Base-by-base conservation (phyloP, 2,797 vertebrate species). In the Arrhamphus sclerolepis region DNA sequence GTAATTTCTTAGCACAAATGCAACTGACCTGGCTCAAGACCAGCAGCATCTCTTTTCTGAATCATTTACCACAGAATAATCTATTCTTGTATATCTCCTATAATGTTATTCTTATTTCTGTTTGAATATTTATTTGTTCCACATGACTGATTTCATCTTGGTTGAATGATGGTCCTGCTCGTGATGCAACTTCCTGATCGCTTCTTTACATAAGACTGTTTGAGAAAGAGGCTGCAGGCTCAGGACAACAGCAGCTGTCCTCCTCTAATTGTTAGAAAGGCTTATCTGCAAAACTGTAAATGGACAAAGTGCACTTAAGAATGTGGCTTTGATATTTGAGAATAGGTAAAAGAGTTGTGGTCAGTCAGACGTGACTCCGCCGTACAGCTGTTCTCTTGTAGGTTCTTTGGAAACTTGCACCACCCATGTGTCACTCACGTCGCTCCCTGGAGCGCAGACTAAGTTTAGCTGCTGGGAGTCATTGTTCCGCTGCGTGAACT, bases 401-500 rank as follows among this genome's bases (percentile, higher is more conserved):
- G 5, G 44, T 55, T 61, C 16, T n/a, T 14, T 38, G 39, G 62
- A 50, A 56, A 29, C 43, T 28, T n/a, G 21, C 21, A 41, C 16
- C 52, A 29, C 46, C 22, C 65, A 52, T 53, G 44, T 68, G 65
- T 48, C 64, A 57, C 62, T 70, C n/a, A 41, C 21, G 61, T 40
- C 8, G 52, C 57, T 84, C 79, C 67, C 70, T 47, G 46, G 46
- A 73, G 72, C 46, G 40, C 13, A 49, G 64, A 16, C 74, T 51
- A 64, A 71, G 53, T 81, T 72, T 67, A 86, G 77, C 55, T 42
- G 43, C 65, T 56, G 22, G 6, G 21, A 65, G 65, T 70, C 73
- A 77, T 81, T 81, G 85, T 80, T 80, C 43, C 68, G 41, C 7
- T 31, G 38, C 7, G 21, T 21, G 57, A 53, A 43, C 56, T 19